These are phyloP conservation scores for Osmerus mordax DNA, from an alignment of 2,113 vertebrate species.

Conservation along the genomic window DNA sequence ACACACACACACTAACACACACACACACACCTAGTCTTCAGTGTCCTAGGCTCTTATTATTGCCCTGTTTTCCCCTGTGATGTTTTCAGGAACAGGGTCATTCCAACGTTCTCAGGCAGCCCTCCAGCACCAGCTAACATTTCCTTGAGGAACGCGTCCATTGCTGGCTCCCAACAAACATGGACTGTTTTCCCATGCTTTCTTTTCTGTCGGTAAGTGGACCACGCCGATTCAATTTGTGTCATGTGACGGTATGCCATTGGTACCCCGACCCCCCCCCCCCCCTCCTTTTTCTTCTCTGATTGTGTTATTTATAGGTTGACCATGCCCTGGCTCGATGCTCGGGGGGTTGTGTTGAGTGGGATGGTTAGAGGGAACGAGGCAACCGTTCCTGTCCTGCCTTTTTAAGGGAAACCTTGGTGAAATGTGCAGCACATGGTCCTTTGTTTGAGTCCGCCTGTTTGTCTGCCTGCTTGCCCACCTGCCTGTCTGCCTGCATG, in stretches of 20 bases:
- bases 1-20: not conserved
- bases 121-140: conserved; percentile 76
- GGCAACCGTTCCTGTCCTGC: conserved; percentile 14
- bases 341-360: too few relatives aligned
- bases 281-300: conserved; percentile 6
- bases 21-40: not conserved
- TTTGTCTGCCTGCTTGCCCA: conserved; percentile 7
- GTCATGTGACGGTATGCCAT: conserved; percentile 36
- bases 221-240: conserved; percentile 51
- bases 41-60: conserved; percentile 3
- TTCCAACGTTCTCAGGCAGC: conserved; percentile 70
- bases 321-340: not conserved
- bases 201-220: conserved; percentile 96
- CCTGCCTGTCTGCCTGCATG: too few relatives aligned
- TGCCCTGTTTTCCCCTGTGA: conserved; percentile 15
- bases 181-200: conserved; percentile 98
- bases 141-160: conserved; percentile 82
- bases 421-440: conserved; percentile 43
- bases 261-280: not conserved
- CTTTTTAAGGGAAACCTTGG: conserved; percentile 17
- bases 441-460: conserved; percentile 43
- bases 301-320: conserved; percentile 32
- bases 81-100: conserved; percentile 74
- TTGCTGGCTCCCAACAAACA: conserved; percentile 91
- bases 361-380: conserved; percentile 1